Percentiles rank a stretch among this genome's conserved stretches.
These are phyloP conservation scores for Oscheius sp. DNA, from an alignment of 2,888 invertebrate genomes.

Conservation along the genomic window DNA sequence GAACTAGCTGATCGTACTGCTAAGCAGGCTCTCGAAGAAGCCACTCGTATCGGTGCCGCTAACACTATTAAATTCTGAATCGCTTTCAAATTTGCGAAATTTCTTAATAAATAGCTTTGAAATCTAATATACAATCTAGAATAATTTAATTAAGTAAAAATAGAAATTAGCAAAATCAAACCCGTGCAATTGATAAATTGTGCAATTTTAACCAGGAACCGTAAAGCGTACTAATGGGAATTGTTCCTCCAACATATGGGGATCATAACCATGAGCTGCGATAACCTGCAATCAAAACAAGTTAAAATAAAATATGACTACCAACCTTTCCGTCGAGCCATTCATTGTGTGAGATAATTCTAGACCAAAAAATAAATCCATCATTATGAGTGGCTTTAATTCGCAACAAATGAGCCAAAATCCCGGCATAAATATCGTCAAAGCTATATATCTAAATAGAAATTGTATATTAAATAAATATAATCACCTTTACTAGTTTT, in stretches of 20 bases:
- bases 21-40: conserved; percentile 17
- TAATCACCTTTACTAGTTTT: conserved; percentile 11
- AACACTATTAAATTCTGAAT: too few species aligned
- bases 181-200: too few species aligned
- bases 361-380: conserved; percentile 45
- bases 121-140: too few species aligned
- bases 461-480: neutral
- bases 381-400: conserved; percentile 43
- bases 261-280: conserved; percentile 30
- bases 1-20: conserved; percentile 7
- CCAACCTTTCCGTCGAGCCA: conserved; percentile 30
- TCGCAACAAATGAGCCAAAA: conserved; percentile 37
- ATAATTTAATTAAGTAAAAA: too few species aligned
- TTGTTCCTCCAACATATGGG: conserved; percentile 8
- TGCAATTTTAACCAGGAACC: conserved; percentile 20
- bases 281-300: conserved; percentile 28
- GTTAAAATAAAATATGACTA: too few species aligned
- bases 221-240: conserved; percentile 26
- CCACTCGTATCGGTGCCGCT: conserved; percentile 27
- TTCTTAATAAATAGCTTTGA: too few species aligned
- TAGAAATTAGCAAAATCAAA: too few species aligned
- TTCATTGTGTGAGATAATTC: conserved; percentile 16
- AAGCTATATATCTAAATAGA: conserved; percentile 51
- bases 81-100: too few species aligned
- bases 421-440: conserved; percentile 66